Percentiles rank a stretch among this genome's conserved stretches.
These are phyloP conservation scores for Lagria hirta DNA, from an alignment of 2,888 invertebrate species.

Conservation along the genomic window DNA sequence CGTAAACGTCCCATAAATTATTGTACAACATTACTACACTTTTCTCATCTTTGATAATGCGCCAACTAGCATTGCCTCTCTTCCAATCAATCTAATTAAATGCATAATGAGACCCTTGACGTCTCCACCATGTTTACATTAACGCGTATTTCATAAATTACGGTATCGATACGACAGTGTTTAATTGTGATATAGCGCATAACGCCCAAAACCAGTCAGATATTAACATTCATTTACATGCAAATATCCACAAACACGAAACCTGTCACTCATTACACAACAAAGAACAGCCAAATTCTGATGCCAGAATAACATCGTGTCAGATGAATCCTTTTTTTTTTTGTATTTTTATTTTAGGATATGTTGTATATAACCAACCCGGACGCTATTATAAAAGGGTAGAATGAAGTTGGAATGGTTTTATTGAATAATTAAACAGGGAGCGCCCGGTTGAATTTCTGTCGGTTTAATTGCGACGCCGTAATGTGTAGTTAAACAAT, in stretches of 20 bases:
- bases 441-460: conserved; percentile 33
- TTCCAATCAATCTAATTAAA: conserved; percentile 25
- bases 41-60: too few species aligned
- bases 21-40: too few species aligned
- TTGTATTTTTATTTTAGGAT: too few species aligned
- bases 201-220: conserved; percentile 32
- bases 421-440: conserved; percentile 44
- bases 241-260: conserved; percentile 30
- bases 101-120: conserved; percentile 23
- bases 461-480: conserved; percentile 41
- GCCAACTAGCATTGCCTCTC: too few species aligned
- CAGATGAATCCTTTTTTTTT: conserved; percentile 18
- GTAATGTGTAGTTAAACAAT: conserved; percentile 45
- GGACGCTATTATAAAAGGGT: conserved; percentile 21
- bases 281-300: conserved; percentile 25
- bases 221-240: conserved; percentile 41
- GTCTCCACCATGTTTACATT: conserved; percentile 36
- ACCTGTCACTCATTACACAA: conserved; percentile 27
- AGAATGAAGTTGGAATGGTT: conserved; percentile 28
- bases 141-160: conserved; percentile 39
- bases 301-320: conserved; percentile 17
- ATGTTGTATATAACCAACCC: conserved; percentile 11
- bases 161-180: conserved; percentile 43
- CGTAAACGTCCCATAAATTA: too few species aligned
- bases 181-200: conserved; percentile 45